Evolutionary conservation across 2,113 vertebrate species (phyloP).

Genomic region (Arvicanthis niloticus): DNA sequence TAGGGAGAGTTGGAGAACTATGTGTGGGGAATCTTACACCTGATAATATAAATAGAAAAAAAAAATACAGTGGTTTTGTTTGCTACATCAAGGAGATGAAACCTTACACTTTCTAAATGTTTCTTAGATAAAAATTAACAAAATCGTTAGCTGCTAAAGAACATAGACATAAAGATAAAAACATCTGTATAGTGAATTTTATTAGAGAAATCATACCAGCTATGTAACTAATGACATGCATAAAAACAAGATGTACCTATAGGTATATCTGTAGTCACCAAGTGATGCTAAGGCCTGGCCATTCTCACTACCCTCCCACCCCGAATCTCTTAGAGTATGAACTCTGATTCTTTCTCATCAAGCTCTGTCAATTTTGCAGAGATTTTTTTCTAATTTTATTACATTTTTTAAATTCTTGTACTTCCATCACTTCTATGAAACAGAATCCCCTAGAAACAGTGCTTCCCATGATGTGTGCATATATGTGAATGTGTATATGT

Average conservation of each 20-base stretch:
- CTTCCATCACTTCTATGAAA: neutral
- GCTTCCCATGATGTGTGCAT: neutral
- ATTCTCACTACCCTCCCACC: neutral
- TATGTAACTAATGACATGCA: neutral
- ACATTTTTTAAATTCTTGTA: neutral
- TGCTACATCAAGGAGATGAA: neutral
- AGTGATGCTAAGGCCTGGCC: neutral
- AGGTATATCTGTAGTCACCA: rapidly evolving
- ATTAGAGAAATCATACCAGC: neutral
- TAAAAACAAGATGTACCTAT: rapidly evolving
- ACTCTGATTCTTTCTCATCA: neutral
- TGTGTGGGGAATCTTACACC: neutral
- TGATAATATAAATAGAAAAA: slow-evolving; percentile 33
- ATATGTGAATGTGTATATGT: neutral
- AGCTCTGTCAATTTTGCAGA: neutral
- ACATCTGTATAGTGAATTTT: neutral
- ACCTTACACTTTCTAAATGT: neutral
- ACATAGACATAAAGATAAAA: rapidly evolving
- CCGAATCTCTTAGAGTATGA: neutral
- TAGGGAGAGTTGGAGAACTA: neutral
- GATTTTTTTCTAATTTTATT: neutral
- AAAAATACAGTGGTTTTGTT: slow-evolving; percentile 10
- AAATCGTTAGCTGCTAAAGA: neutral
- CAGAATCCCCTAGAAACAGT: neutral
- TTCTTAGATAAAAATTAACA: neutral